phyloP scores from a whole-genome alignment of 1,140 invertebrate genomes.

The Calephelis virginiensis region DNA sequence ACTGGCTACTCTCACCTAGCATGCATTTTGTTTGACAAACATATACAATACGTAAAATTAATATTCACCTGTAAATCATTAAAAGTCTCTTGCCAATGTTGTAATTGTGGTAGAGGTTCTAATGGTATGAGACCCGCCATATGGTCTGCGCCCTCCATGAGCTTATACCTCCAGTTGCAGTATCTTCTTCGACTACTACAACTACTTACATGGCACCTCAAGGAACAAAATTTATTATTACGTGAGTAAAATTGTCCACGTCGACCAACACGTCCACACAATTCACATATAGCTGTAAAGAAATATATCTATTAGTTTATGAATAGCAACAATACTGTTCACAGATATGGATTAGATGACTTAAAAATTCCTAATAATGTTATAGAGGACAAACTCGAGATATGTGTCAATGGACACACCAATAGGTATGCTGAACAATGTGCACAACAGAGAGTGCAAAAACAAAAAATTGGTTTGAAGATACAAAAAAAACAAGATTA shows the following conservation, averaged over 20 bases:
- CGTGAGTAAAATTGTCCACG: constrained; percentile 56
- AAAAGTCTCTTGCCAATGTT: constrained; percentile 63
- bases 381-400: too few relatives aligned
- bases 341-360: too few relatives aligned
- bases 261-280: constrained; percentile 61
- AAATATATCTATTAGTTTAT: constrained; percentile 3
- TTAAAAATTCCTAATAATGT: too few relatives aligned
- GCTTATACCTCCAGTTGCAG: constrained; percentile 68
- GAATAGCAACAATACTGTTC: too few relatives aligned
- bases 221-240: constrained; percentile 65
- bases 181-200: constrained; percentile 50
- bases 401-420: too few relatives aligned
- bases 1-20: too few relatives aligned
- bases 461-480: too few relatives aligned
- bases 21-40: too few relatives aligned
- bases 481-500: too few relatives aligned
- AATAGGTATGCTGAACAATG: too few relatives aligned
- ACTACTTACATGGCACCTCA: constrained; percentile 54
- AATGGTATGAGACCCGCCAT: constrained; percentile 73
- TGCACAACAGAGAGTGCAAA: too few relatives aligned
- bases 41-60: constrained; percentile 25
- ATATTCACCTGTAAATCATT: constrained; percentile 58
- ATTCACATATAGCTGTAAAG: constrained; percentile 68
- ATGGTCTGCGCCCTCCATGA: constrained; percentile 73
- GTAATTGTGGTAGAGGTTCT: constrained; percentile 70